Conservation (phyloP, 2,888 invertebrate species). For the Agriopis marginaria region DNA sequence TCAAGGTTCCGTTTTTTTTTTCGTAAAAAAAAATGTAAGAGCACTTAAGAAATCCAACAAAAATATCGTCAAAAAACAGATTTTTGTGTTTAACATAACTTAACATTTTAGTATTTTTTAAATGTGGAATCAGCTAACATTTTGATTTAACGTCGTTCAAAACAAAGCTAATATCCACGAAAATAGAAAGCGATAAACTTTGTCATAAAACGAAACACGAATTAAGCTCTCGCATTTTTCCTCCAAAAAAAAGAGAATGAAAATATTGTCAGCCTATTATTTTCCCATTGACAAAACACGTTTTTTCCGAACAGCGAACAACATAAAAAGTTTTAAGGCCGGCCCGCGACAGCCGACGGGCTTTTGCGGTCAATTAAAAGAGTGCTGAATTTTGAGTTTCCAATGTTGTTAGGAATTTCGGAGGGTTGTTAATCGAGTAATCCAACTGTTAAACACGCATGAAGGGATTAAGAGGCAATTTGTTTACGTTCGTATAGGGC, state of each 20-base stretch:
- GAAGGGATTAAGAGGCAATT: constrained; percentile 68
- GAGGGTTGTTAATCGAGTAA: constrained; percentile 66
- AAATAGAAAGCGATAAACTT: constrained; percentile 36
- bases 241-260: constrained; percentile 32
- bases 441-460: constrained; percentile 70
- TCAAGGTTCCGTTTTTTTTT: too few relatives aligned
- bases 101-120: too few relatives aligned
- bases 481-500: constrained; percentile 52
- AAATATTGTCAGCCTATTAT: constrained; percentile 42
- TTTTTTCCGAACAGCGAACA: constrained; percentile 50
- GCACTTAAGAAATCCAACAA: too few relatives aligned
- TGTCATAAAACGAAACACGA: constrained; percentile 32
- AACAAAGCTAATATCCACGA: constrained; percentile 34
- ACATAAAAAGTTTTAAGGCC: constrained; percentile 53
- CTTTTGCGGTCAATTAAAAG: constrained; percentile 64
- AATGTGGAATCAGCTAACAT: background rate
- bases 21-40: too few relatives aligned
- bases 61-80: too few relatives aligned
- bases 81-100: too few relatives aligned
- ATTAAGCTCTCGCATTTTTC: constrained; percentile 30
- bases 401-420: constrained; percentile 54
- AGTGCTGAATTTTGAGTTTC: constrained; percentile 58
- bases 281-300: constrained; percentile 43
- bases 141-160: constrained; percentile 10
- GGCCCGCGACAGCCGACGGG: constrained; percentile 50